phyloP scores from a whole-genome alignment of 2,113 vertebrate species.

The Synchiropus splendidus region DNA sequence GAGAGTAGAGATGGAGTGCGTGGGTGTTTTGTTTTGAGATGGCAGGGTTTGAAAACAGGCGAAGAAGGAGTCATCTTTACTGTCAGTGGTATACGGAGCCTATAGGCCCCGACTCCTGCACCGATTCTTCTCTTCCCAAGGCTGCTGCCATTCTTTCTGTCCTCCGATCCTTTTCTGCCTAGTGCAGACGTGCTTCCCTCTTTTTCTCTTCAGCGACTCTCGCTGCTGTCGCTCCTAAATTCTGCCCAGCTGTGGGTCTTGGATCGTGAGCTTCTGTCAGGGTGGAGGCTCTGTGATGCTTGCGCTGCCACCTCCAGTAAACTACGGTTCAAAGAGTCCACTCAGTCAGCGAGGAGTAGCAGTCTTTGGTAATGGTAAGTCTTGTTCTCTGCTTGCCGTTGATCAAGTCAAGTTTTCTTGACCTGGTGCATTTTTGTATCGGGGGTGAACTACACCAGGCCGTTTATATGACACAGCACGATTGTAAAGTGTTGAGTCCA shows the following conservation, averaged over 20 bases:
- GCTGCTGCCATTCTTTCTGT: slow-evolving; percentile 28
- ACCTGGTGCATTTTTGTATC: no score
- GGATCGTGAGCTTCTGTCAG: slow-evolving; percentile 43
- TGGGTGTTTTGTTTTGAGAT: slow-evolving; percentile 78
- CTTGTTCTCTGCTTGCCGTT: slow-evolving; percentile 10
- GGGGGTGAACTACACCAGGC: no score
- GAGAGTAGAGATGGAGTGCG: slow-evolving; percentile 63
- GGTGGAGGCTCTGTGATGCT: slow-evolving; percentile 43
- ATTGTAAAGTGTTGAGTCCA: no score
- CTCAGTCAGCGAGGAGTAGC: slow-evolving; percentile 41
- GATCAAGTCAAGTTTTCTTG: no score
- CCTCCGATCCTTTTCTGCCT: slow-evolving; percentile 26
- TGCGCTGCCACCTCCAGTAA: slow-evolving; percentile 31
- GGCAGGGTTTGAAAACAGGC: slow-evolving; percentile 65
- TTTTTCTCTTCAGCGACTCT: slow-evolving; percentile 30
- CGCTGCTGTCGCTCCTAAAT: slow-evolving; percentile 38
- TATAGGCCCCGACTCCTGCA: slow-evolving; percentile 35
- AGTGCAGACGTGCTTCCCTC: slow-evolving; percentile 42
- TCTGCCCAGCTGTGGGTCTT: slow-evolving; percentile 41
- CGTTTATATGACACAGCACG: no score
- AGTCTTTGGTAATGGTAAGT: slow-evolving; percentile 71
- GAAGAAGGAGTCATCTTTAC: slow-evolving; percentile 46
- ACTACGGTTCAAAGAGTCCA: slow-evolving; percentile 40
- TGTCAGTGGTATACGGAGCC: slow-evolving; percentile 54
- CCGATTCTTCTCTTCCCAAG: slow-evolving; percentile 21